These are phyloP conservation scores for Cataglyphis altisquamis DNA, from an alignment of 2,888 invertebrate genomes.

Conservation along the genomic window DNA sequence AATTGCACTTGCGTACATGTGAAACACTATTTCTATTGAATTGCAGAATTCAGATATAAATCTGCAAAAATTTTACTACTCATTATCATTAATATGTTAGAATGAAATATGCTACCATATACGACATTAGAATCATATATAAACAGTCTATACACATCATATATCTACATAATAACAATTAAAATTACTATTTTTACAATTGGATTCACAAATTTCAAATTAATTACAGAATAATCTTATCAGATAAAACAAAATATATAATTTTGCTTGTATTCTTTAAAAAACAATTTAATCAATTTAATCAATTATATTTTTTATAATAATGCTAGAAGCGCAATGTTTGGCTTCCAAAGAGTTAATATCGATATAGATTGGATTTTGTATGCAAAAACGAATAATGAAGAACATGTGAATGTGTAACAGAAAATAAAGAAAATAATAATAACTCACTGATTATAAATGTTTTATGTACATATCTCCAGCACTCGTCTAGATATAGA, in stretches of 20 bases:
- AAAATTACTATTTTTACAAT: conserved; percentile 32
- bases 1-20: conserved; percentile 15
- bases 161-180: conserved; percentile 22
- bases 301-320: conserved; percentile 10
- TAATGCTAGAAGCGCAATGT: conserved; percentile 11
- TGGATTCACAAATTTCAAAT: conserved; percentile 8
- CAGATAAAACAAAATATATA: conserved; percentile 19
- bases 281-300: conserved; percentile 5
- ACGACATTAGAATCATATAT: conserved; percentile 11
- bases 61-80: conserved; percentile 29
- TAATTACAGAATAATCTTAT: neutral
- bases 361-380: neutral
- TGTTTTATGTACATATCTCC: neutral
- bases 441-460: neutral
- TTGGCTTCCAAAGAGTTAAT: conserved; percentile 20
- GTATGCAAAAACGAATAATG: conserved; percentile 7
- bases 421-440: conserved; percentile 3
- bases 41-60: conserved; percentile 31
- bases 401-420: neutral
- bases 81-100: conserved; percentile 9
- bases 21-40: conserved; percentile 19
- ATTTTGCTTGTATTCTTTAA: neutral
- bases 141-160: conserved; percentile 6
- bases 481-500: conserved; percentile 15
- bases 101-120: conserved; percentile 30